Evolutionary conservation across 64 coral and sea anemone species (phyloP).

Genomic region (Trachythela sp.): DNA sequence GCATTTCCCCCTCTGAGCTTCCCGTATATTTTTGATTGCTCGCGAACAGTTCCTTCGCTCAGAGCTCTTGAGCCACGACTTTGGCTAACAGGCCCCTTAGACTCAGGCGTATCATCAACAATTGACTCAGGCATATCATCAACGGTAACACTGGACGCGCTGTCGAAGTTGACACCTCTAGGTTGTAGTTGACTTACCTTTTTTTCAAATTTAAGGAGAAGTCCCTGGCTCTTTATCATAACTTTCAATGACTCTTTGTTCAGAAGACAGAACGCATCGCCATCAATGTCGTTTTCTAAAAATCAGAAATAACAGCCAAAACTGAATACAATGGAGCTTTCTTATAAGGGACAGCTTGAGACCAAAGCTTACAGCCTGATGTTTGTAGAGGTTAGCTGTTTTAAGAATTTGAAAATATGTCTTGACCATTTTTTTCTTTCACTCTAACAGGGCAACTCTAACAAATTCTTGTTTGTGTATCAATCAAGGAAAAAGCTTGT

Average conservation of each 20-base stretch:
- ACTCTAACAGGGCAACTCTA: too few relatives aligned
- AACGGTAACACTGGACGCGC: slow-evolving; percentile 5
- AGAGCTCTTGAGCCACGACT: slow-evolving; percentile 4
- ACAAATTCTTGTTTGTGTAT: too few relatives aligned
- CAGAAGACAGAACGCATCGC: slow-evolving; percentile 53
- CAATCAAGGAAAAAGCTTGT: too few relatives aligned
- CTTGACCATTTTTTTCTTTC: too few relatives aligned
- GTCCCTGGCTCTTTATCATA: slow-evolving; percentile 52
- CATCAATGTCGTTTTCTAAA: slow-evolving; percentile 67
- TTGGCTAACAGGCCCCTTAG: background rate
- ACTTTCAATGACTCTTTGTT: slow-evolving; percentile 36
- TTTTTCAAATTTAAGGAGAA: slow-evolving; percentile 47
- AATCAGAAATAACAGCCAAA: background rate
- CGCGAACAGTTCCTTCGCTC: slow-evolving; percentile 28
- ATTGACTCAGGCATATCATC: background rate
- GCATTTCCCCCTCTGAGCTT: slow-evolving; percentile 17
- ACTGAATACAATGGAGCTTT: background rate
- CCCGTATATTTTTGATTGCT: slow-evolving; percentile 43
- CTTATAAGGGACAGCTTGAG: too few relatives aligned
- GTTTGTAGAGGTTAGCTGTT: too few relatives aligned
- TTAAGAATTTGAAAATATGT: too few relatives aligned
- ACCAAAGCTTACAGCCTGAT: too few relatives aligned
- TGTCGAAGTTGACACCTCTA: background rate
- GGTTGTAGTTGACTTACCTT: slow-evolving; percentile 32
- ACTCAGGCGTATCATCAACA: background rate